These are phyloP conservation scores for Pseudomyrmex dendroicus DNA, from an alignment of 1,140 invertebrate species.

Conservation along the genomic window DNA sequence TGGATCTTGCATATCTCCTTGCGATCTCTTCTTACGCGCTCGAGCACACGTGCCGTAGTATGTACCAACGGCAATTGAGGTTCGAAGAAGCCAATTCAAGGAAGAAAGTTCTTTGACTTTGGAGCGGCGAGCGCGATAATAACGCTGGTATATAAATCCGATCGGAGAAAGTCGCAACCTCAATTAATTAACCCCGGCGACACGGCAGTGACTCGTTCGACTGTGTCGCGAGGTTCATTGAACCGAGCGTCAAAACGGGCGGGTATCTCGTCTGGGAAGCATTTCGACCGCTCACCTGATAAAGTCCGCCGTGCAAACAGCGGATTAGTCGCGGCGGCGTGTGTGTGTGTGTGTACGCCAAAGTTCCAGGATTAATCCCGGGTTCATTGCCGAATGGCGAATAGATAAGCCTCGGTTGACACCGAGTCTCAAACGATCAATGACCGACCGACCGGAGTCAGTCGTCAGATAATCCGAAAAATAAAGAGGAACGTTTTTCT, in stretches of 20 bases:
- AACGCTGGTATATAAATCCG: slow-evolving; percentile 5
- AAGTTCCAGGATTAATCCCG: neutral
- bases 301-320: slow-evolving; percentile 3
- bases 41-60: too few species aligned
- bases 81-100: neutral
- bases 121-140: neutral
- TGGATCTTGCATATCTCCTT: neutral
- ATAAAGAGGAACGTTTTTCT: neutral
- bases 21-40: neutral
- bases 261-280: neutral
- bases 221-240: slow-evolving; percentile 14
- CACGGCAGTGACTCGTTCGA: slow-evolving; percentile 35
- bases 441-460: neutral
- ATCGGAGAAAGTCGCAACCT: slow-evolving; percentile 42
- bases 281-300: slow-evolving; percentile 25
- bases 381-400: neutral
- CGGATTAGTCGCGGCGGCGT: neutral
- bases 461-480: neutral
- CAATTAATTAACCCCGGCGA: slow-evolving; percentile 48
- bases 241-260: slow-evolving; percentile 5
- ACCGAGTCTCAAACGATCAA: neutral
- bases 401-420: neutral
- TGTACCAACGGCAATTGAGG: neutral
- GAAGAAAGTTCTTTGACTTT: slow-evolving; percentile 18
- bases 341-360: too few species aligned